Percentiles rank a stretch among this genome's conserved stretches.
These are phyloP conservation scores for Corythornis cristatus DNA, from an alignment of 2,113 vertebrate genomes.

Conservation along the genomic window DNA sequence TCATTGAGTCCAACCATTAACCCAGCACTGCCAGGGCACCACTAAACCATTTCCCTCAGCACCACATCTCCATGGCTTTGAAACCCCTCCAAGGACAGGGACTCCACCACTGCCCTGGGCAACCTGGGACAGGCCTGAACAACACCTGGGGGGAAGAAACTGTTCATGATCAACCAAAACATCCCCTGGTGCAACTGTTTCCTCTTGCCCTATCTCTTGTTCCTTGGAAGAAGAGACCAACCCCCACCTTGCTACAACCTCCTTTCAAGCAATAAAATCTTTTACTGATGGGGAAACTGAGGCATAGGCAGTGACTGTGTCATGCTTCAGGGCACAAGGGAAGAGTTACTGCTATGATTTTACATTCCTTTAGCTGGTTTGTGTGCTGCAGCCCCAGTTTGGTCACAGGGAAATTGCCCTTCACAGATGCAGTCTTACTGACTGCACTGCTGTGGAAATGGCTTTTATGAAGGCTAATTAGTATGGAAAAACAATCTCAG, in stretches of 20 bases:
- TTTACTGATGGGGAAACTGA: not conserved
- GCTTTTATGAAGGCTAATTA: not conserved
- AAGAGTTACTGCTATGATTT: not conserved
- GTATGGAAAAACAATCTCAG: not conserved
- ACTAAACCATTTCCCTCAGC: too few species aligned
- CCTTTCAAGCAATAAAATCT: not conserved
- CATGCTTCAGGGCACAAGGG: not conserved
- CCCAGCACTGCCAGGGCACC: too few species aligned
- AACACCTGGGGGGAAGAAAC: too few species aligned
- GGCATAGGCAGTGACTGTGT: not conserved
- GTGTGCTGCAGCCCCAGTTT: not conserved
- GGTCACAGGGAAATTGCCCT: not conserved
- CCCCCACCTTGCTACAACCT: not conserved
- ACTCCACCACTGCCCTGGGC: too few species aligned
- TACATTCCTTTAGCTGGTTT: not conserved
- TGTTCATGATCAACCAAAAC: too few species aligned
- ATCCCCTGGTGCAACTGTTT: too few species aligned
- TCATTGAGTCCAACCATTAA: too few species aligned
- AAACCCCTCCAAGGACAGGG: too few species aligned
- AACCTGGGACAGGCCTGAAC: too few species aligned
- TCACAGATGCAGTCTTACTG: not conserved
- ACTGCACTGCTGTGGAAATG: not conserved
- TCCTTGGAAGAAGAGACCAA: too few species aligned
- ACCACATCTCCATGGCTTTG: too few species aligned
- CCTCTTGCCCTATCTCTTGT: too few species aligned